Evolutionary conservation across 1,140 invertebrate species (phyloP).

Genomic region (Heliconius himera): DNA sequence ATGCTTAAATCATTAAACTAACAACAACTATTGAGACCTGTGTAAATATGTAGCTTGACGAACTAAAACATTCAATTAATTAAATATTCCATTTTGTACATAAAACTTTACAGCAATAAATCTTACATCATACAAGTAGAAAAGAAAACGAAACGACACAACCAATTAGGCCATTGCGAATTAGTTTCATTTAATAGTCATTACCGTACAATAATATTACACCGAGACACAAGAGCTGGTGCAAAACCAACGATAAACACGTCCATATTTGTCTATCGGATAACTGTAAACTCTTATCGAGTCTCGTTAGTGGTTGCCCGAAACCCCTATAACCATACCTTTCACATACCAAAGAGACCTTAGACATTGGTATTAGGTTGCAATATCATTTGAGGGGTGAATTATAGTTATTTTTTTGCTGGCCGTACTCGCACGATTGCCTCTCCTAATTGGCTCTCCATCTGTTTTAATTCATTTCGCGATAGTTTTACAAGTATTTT

Average conservation of each 20-base stretch:
- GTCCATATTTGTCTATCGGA: conserved; percentile 80
- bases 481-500: conserved; percentile 81
- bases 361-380: conserved; percentile 48
- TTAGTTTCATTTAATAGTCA: conserved; percentile 58
- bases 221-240: conserved; percentile 51
- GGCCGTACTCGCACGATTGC: conserved; percentile 77
- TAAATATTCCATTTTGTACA: neutral
- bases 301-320: conserved; percentile 72
- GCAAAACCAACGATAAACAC: conserved; percentile 76
- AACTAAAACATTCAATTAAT: too few relatives aligned
- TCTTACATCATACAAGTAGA: neutral
- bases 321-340: conserved; percentile 65
- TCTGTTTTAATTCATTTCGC: conserved; percentile 80
- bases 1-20: too few relatives aligned
- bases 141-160: neutral
- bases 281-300: conserved; percentile 75
- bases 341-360: conserved; percentile 46
- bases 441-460: conserved; percentile 79
- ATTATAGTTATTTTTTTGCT: conserved; percentile 75
- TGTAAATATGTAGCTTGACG: too few relatives aligned
- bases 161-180: conserved; percentile 57
- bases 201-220: conserved; percentile 69
- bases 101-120: neutral
- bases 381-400: conserved; percentile 43
- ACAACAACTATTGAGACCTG: too few relatives aligned